Evolutionary conservation across 2,113 vertebrate species (phyloP).

Genomic region (Paracanthobrama guichenoti): DNA sequence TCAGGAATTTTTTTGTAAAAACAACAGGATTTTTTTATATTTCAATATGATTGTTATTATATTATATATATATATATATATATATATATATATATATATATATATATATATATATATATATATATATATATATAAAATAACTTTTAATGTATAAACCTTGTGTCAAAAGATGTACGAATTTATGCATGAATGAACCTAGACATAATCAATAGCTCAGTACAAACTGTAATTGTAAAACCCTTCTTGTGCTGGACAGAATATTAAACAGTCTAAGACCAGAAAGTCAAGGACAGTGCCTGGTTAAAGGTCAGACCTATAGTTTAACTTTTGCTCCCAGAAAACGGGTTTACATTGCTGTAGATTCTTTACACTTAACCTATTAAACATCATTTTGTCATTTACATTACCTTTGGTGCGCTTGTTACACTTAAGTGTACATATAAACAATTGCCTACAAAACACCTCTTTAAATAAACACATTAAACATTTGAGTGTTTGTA

Average conservation of each 20-base stretch:
- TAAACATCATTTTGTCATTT: not conserved
- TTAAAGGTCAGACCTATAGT: not conserved
- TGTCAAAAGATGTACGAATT: conserved; percentile 33
- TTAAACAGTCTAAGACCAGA: conserved; percentile 27
- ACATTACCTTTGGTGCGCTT: not conserved
- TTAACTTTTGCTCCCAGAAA: not conserved
- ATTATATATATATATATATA: too few species aligned
- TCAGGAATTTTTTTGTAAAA: too few species aligned
- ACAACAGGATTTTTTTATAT: too few species aligned
- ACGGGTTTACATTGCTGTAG: not conserved
- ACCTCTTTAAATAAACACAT: not conserved
- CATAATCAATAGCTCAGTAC: conserved; percentile 40
- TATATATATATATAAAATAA: too few species aligned
- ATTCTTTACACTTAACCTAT: not conserved
- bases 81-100: too few species aligned
- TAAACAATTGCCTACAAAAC: not conserved
- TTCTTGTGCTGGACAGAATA: conserved; percentile 32
- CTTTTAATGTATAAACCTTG: too few species aligned
- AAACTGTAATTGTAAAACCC: conserved; percentile 30
- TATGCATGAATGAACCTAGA: conserved; percentile 48
- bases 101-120: too few species aligned
- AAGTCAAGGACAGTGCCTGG: not conserved
- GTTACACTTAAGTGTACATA: not conserved
- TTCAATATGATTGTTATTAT: too few species aligned
- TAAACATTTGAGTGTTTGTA: not conserved